Base-by-base conservation (phyloP, 35 echinoderm and acorn worm genomes). In the Apostichopus japonicus region DNA sequence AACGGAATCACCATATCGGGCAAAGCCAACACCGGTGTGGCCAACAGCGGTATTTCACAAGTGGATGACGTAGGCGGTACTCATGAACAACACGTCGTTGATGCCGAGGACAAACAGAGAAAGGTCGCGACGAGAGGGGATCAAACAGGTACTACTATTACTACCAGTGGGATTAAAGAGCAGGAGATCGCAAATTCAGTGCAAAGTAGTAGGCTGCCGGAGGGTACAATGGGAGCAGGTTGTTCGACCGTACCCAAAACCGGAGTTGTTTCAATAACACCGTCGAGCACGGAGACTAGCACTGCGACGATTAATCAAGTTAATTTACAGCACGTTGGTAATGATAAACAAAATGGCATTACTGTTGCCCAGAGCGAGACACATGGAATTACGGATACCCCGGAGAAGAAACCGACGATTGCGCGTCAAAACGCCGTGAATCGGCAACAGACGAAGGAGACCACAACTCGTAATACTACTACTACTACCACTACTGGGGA, bases 241-340 rank as follows among this genome's bases (percentile, higher is more conserved):
- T 91, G 90, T 79, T 91, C 90, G 11, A 75, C 27, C 15, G 72
- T 77, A 52, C 73, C 88, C 6, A 89, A 89, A 72, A 59, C 72
- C 76, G 90, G 90, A 56, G 73, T 91, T 15, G 21, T 79, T 56
- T 78, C 90, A 23, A 52, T 91, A 58, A 23, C 90, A 52, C 51
- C 65, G 17, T 51, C 27, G 21, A 52, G 90, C 58, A 6, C 55
- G 77, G 77, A 91, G 51, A 77, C 54, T 67, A 91, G 90, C 72
- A 91, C 90, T 23, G 90, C 90, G 51, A 91, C 90, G 58, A 91
- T 91, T 91, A 91, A 91, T 91, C 72, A 91, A 79, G 90, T 91
- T 91, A 91, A 91, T 91, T 58, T 91, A 25, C 90, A 79, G 71
- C 71, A 91, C n/a, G 71, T 67, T 79, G 53, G 16, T 77, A 91